Percentiles rank a stretch among this genome's conserved stretches.
phyloP scores from a whole-genome alignment of 2,888 invertebrate species.

The Coelopa pilipes region DNA sequence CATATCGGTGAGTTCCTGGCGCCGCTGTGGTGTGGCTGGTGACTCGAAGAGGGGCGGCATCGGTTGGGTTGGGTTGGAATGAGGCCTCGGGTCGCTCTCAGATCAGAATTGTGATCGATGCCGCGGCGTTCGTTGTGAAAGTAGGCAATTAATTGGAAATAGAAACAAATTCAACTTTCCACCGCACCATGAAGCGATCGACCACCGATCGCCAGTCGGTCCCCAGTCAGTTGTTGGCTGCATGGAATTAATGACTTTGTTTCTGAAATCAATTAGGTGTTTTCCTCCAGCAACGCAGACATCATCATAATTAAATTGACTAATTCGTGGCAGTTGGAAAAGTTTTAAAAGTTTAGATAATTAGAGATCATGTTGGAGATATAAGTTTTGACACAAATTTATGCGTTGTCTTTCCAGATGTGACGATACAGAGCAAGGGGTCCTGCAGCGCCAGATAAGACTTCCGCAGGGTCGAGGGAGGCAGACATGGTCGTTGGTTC shows the following conservation, averaged over 20 bases:
- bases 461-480: background rate
- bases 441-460: conserved; percentile 58
- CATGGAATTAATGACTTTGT: no score
- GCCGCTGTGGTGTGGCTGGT: background rate
- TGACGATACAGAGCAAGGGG: conserved; percentile 63
- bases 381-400: no score
- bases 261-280: no score
- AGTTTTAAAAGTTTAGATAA: no score
- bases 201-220: no score
- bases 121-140: background rate
- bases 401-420: conserved; percentile 52
- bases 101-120: background rate
- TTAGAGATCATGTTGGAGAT: no score
- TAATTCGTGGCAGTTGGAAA: no score
- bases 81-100: background rate
- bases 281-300: no score
- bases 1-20: conserved; percentile 57
- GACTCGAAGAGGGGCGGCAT: background rate
- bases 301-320: no score
- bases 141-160: background rate
- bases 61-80: background rate
- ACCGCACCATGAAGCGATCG: no score
- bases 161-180: background rate
- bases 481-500: no score
- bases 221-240: no score